A percentile compares a stretch with the other conserved stretches of the same genome.
Conservation (phyloP, 2,113 vertebrate genomes). For the Cyanoderma ruficeps region DNA sequence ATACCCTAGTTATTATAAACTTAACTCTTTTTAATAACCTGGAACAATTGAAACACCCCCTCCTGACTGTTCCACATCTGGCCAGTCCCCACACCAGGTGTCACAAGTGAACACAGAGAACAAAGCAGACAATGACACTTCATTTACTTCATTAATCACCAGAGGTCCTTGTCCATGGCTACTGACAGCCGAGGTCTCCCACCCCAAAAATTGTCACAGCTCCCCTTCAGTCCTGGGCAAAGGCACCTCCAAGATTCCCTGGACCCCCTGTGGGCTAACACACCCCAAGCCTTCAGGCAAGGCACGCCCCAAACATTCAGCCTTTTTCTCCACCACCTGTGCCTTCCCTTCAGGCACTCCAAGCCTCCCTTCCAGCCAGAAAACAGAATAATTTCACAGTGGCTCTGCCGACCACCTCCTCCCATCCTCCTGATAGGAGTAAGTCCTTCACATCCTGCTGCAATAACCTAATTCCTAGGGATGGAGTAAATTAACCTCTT, state of each 20-base stretch:
- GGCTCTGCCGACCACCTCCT: neutral
- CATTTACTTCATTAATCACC: no score
- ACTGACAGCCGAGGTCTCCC: no score
- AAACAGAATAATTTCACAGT: neutral
- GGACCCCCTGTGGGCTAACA: neutral
- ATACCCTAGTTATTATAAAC: no score
- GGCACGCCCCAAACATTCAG: neutral
- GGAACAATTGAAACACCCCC: no score
- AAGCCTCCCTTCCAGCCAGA: neutral
- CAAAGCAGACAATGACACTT: no score
- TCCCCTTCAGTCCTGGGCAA: neutral
- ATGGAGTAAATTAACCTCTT: neutral
- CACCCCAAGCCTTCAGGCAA: neutral
- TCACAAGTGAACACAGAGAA: no score
- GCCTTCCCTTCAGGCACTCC: neutral
- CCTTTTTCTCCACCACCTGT: no score
- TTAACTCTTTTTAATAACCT: no score
- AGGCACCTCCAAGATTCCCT: neutral
- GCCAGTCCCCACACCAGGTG: no score
- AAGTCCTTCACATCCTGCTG: neutral
- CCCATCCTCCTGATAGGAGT: neutral
- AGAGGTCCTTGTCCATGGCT: no score
- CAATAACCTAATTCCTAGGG: neutral
- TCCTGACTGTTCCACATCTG: no score
- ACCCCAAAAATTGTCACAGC: neutral